These are phyloP conservation scores for Metacarcinus magister DNA, from an alignment of 2,888 invertebrate genomes.

Conservation along the genomic window DNA sequence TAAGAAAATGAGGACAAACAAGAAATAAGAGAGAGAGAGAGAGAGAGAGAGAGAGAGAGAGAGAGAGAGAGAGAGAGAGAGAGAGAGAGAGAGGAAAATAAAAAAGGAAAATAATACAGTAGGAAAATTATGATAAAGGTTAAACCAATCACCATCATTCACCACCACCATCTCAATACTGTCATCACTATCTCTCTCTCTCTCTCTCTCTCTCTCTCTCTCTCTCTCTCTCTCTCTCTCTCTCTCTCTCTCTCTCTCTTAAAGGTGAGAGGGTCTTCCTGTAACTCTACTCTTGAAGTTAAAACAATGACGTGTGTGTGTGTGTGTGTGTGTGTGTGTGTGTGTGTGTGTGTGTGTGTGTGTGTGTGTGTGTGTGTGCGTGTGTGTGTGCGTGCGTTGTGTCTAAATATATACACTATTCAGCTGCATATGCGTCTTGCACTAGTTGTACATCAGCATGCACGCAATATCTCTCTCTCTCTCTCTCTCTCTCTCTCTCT, in stretches of 20 bases:
- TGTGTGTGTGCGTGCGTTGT: conserved; percentile 40
- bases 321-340: conserved; percentile 35
- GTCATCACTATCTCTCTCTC: neutral
- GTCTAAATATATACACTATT: neutral
- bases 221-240: neutral
- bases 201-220: neutral
- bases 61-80: neutral
- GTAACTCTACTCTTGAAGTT: neutral
- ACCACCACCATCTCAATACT: neutral
- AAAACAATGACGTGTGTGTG: conserved; percentile 41
- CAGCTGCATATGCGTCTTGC: neutral
- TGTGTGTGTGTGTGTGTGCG: conserved; percentile 38
- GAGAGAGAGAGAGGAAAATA: too few species aligned
- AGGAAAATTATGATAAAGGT: neutral
- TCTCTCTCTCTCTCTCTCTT: conserved; percentile 30
- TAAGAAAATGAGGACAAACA: neutral
- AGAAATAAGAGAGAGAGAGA: neutral
- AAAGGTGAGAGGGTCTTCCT: conserved; percentile 12
- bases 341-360: conserved; percentile 34
- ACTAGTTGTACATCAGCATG: neutral
- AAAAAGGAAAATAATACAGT: neutral
- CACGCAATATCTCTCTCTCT: conserved; percentile 5
- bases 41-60: neutral
- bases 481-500: conserved; percentile 26
- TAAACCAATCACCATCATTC: neutral